Conservation (phyloP, 1,140 invertebrate genomes). For the Cryptotermes secundus region DNA sequence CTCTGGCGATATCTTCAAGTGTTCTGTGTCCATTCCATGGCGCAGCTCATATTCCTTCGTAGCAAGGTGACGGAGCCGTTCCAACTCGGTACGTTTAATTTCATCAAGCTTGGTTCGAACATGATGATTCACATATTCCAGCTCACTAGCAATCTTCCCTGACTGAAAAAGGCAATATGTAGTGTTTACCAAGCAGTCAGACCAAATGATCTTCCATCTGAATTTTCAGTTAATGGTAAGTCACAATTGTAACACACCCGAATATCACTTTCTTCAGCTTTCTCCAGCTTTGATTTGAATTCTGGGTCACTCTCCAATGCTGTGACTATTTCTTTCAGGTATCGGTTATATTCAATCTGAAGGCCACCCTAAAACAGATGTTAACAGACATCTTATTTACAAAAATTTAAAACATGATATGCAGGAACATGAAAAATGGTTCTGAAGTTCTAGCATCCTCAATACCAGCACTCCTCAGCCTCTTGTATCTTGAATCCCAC, state of each 20-base stretch:
- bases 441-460: too few relatives aligned
- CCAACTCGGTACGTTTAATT: conserved; percentile 86
- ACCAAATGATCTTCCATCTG: too few relatives aligned
- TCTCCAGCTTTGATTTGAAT: conserved; percentile 79
- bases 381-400: too few relatives aligned
- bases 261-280: conserved; percentile 77
- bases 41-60: conserved; percentile 66
- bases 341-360: conserved; percentile 77
- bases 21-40: conserved; percentile 62
- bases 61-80: conserved; percentile 57
- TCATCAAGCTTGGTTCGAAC: conserved; percentile 89
- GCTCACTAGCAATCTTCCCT: conserved; percentile 87
- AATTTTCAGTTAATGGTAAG: too few relatives aligned
- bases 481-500: too few relatives aligned
- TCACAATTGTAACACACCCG: conserved; percentile 55
- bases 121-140: conserved; percentile 87
- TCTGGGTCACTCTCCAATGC: conserved; percentile 80
- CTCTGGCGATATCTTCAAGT: conserved; percentile 58
- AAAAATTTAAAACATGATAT: too few relatives aligned
- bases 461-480: too few relatives aligned
- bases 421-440: too few relatives aligned
- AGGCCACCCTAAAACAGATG: conserved; percentile 41
- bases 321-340: conserved; percentile 83
- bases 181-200: not conserved
- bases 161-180: conserved; percentile 55